Conservation (phyloP, 2,888 invertebrate genomes). For the Phengaris arion region DNA sequence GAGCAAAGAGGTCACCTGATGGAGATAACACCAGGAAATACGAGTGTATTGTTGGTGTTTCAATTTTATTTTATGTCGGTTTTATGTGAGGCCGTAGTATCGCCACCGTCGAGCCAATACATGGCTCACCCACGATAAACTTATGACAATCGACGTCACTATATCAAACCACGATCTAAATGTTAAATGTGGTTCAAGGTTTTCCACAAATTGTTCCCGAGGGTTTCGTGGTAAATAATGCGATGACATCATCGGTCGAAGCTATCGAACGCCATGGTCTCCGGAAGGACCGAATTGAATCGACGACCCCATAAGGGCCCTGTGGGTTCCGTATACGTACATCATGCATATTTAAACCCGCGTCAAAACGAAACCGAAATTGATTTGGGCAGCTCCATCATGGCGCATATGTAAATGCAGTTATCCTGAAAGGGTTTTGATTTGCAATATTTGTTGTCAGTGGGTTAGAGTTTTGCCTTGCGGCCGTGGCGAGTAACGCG, state of each 20-base stretch:
- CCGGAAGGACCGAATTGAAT: conserved; percentile 13
- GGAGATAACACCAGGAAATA: too few relatives aligned
- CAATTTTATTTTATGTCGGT: background rate
- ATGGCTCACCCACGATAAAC: too few relatives aligned
- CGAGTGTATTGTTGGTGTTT: background rate
- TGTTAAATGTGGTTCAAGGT: conserved; percentile 15
- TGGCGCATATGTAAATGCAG: background rate
- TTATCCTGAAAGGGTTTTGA: background rate
- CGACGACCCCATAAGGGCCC: background rate
- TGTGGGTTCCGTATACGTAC: background rate
- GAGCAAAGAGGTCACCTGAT: too few relatives aligned
- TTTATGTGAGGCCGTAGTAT: too few relatives aligned
- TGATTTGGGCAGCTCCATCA: background rate
- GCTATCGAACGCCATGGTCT: background rate
- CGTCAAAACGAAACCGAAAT: conserved; percentile 19
- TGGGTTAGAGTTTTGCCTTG: too few relatives aligned
- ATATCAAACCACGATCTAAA: background rate
- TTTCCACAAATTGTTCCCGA: background rate
- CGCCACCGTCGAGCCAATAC: too few relatives aligned
- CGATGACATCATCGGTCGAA: background rate
- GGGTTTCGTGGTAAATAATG: background rate
- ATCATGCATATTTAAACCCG: conserved; percentile 12
- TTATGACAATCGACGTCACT: background rate
- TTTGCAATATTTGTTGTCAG: background rate
- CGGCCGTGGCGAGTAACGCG: too few relatives aligned